These are phyloP conservation scores for Orgyia antiqua DNA, from an alignment of 2,888 invertebrate species.

Conservation along the genomic window DNA sequence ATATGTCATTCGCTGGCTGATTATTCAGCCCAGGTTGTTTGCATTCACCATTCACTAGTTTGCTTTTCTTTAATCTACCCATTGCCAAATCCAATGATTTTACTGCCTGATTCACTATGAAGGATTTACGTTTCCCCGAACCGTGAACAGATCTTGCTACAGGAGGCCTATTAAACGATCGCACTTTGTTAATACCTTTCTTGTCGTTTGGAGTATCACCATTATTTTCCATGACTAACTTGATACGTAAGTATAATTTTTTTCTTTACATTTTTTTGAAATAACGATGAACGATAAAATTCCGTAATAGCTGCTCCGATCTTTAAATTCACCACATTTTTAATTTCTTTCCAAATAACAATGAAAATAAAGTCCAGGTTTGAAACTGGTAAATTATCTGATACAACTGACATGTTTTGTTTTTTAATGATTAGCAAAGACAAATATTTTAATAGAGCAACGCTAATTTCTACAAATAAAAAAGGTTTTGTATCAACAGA, in stretches of 20 bases:
- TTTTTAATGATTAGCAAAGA: too few relatives aligned
- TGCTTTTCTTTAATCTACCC: slow-evolving; percentile 53
- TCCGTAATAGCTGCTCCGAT: too few relatives aligned
- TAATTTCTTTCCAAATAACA: too few relatives aligned
- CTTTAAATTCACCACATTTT: too few relatives aligned
- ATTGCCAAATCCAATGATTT: slow-evolving; percentile 51
- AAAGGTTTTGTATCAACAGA: too few relatives aligned
- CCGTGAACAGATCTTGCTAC: slow-evolving; percentile 34
- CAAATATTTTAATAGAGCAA: too few relatives aligned
- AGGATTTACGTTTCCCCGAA: slow-evolving; percentile 47
- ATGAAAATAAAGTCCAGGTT: too few relatives aligned
- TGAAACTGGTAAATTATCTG: too few relatives aligned
- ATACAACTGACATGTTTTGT: too few relatives aligned
- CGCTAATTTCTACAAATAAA: too few relatives aligned
- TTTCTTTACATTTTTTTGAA: slow-evolving; percentile 22
- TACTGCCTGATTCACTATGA: slow-evolving; percentile 50
- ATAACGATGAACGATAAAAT: slow-evolving; percentile 13
- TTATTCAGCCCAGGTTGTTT: slow-evolving; percentile 19
- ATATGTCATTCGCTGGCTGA: slow-evolving; percentile 33
- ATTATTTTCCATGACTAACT: slow-evolving; percentile 47
- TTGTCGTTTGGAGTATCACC: slow-evolving; percentile 35
- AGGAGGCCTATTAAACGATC: slow-evolving; percentile 35
- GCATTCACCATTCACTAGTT: slow-evolving; percentile 42
- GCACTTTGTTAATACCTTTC: slow-evolving; percentile 41
- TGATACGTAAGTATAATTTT: slow-evolving; percentile 27